A percentile compares a stretch with the other conserved stretches of the same genome.
Evolutionary conservation across 2,113 vertebrate genomes (phyloP).

Genomic region (Burhinus bistriatus): DNA sequence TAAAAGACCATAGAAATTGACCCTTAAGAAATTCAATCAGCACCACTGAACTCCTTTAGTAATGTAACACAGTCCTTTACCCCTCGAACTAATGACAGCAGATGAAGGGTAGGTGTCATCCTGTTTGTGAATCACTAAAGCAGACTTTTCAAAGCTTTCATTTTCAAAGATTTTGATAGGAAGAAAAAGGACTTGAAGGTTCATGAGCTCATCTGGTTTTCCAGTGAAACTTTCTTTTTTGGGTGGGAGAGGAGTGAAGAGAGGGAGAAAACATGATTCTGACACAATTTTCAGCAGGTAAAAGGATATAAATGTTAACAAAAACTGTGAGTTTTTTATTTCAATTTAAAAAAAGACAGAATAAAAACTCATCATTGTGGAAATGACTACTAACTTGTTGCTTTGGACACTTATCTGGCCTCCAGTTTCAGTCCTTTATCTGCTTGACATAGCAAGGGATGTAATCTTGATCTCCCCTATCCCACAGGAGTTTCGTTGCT

Average conservation of each 20-base stretch:
- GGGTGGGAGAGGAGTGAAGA: neutral
- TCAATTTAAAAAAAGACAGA: neutral
- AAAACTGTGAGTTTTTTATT: rapidly evolving
- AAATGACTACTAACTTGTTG: neutral
- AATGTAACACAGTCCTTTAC: neutral
- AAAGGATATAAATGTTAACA: neutral
- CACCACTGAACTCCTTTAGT: neutral
- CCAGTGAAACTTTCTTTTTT: neutral
- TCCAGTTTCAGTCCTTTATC: neutral
- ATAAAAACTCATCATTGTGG: neutral
- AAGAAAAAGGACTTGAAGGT: neutral
- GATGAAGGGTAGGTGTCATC: neutral
- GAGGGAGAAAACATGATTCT: rapidly evolving
- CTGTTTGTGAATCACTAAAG: neutral
- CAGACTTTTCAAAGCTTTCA: neutral
- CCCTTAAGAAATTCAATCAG: neutral
- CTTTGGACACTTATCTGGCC: neutral
- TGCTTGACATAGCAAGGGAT: neutral
- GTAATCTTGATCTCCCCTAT: neutral
- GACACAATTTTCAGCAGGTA: neutral
- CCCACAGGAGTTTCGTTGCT: neutral
- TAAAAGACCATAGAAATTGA: neutral
- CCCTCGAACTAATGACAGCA: neutral
- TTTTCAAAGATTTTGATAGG: neutral
- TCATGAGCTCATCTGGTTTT: neutral